Percentiles rank a stretch among this genome's conserved stretches.
Evolutionary conservation across 2,888 invertebrate species (phyloP).

Genomic region (Drosophila mimetica): DNA sequence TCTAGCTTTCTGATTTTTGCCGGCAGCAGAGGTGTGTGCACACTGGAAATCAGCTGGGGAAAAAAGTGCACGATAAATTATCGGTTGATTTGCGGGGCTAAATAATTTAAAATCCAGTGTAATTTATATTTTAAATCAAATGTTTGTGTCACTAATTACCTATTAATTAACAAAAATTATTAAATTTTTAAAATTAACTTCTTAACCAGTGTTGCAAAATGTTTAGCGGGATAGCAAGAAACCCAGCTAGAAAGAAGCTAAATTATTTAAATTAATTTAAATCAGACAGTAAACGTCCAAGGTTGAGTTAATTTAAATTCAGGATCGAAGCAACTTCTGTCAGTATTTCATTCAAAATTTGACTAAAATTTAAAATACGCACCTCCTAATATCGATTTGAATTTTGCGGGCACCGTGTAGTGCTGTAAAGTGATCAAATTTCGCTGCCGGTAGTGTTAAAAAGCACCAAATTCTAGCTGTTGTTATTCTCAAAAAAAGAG

Average conservation of each 20-base stretch:
- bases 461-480: constrained; percentile 66
- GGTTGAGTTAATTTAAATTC: too few relatives aligned
- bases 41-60: constrained; percentile 20
- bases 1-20: background rate
- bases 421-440: constrained; percentile 40
- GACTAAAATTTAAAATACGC: constrained; percentile 12
- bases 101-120: too few relatives aligned
- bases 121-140: too few relatives aligned
- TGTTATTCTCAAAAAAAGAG: constrained; percentile 59
- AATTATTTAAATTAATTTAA: too few relatives aligned
- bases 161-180: too few relatives aligned
- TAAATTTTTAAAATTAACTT: too few relatives aligned
- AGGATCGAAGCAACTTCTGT: constrained; percentile 6
- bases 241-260: too few relatives aligned
- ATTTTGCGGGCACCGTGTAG: constrained; percentile 7
- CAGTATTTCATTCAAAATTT: constrained; percentile 13
- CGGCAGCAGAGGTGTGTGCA: constrained; percentile 9
- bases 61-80: background rate
- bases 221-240: too few relatives aligned
- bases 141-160: too few relatives aligned
- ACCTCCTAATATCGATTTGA: background rate
- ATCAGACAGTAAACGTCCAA: too few relatives aligned
- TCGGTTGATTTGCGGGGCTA: too few relatives aligned
- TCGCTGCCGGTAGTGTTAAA: constrained; percentile 55
- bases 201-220: too few relatives aligned